Evolutionary conservation across 2,113 vertebrate genomes (phyloP).

Genomic region (Myrmecophaga tridactyla): DNA sequence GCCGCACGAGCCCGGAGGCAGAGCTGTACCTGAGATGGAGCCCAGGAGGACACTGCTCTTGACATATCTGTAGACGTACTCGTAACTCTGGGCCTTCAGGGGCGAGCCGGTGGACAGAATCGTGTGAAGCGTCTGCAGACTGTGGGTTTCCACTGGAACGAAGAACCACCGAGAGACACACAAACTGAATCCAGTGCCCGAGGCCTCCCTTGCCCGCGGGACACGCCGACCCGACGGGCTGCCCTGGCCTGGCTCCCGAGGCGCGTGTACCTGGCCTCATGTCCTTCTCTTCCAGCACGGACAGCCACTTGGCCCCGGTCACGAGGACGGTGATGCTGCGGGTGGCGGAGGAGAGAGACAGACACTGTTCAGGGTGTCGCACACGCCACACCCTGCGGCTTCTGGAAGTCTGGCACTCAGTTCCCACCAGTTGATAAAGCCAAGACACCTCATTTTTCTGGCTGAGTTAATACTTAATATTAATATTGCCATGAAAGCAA

Average conservation of each 20-base stretch:
- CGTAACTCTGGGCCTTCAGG: constrained; percentile 94
- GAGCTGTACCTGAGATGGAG: constrained; percentile 93
- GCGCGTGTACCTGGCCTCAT: constrained; percentile 93
- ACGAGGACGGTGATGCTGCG: constrained; percentile 95
- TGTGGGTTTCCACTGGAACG: constrained; percentile 89
- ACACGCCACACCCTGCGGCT: background rate
- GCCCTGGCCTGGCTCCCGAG: background rate
- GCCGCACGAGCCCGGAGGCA: background rate
- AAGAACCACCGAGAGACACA: background rate
- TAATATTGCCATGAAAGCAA: background rate
- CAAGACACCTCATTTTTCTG: background rate
- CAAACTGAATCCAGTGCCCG: fast-evolving
- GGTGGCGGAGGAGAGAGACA: background rate
- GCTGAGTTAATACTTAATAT: background rate
- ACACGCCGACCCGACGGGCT: background rate
- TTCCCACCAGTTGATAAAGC: background rate
- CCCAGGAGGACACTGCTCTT: constrained; percentile 93
- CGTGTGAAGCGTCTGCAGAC: constrained; percentile 93
- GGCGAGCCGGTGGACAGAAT: constrained; percentile 96
- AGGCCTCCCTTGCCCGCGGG: background rate
- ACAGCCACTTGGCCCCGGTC: constrained; percentile 95
- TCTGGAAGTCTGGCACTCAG: background rate
- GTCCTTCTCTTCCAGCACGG: constrained; percentile 93
- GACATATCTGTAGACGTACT: constrained; percentile 93
- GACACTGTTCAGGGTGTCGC: background rate